Percentiles rank a stretch among this genome's conserved stretches.
phyloP scores from a whole-genome alignment of 2,113 vertebrate genomes.

The Tragelaphus scriptus region DNA sequence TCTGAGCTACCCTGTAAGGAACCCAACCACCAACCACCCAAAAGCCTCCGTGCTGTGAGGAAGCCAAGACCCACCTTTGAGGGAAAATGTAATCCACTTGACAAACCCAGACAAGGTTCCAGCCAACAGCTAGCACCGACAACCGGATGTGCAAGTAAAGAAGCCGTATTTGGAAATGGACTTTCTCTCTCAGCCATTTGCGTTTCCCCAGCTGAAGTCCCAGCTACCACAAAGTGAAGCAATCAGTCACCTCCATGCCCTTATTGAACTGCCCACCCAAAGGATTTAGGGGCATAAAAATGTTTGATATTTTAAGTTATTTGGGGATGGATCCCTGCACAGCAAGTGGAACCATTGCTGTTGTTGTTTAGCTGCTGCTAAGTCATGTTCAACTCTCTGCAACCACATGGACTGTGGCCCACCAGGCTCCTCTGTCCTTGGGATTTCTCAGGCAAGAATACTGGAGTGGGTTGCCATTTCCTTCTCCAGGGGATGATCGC shows the following conservation, averaged over 20 bases:
- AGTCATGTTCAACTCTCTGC: fast-evolving
- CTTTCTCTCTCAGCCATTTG: not conserved
- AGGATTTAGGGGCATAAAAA: not conserved
- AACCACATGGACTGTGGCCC: not conserved
- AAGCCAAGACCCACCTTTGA: not conserved
- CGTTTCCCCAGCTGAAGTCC: not conserved
- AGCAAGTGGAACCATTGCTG: not conserved
- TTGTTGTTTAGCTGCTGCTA: not conserved
- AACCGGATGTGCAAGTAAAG: not conserved
- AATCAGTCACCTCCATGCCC: not conserved
- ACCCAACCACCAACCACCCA: not conserved
- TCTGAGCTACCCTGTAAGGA: not conserved
- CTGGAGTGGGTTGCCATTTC: not conserved
- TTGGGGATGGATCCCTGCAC: not conserved
- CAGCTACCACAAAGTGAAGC: not conserved
- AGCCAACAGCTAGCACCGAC: not conserved
- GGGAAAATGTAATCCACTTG: too few species aligned
- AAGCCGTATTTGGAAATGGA: not conserved
- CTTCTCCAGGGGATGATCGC: not conserved
- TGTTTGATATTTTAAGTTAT: not conserved
- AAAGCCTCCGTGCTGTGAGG: not conserved
- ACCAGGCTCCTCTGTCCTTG: not conserved
- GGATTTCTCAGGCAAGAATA: not conserved
- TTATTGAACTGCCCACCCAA: not conserved
- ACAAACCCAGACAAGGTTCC: not conserved